Evolutionary conservation across 2,888 invertebrate genomes (phyloP).

Genomic region (Heliconius erato): DNA sequence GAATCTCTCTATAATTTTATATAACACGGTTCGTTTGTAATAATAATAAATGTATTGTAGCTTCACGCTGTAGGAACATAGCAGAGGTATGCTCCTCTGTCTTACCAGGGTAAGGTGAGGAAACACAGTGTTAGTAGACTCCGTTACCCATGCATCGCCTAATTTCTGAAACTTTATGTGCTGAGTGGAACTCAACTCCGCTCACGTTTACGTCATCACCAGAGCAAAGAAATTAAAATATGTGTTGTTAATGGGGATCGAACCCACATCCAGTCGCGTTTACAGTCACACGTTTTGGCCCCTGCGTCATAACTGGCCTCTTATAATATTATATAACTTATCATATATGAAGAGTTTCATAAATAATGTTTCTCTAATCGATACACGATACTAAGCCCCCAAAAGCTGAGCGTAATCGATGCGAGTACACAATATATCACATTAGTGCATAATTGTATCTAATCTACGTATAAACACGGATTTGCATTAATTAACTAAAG

Average conservation of each 20-base stretch:
- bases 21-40: neutral
- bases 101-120: no score
- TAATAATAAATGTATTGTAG: neutral
- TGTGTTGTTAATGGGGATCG: no score
- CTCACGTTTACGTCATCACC: neutral
- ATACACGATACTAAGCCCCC: conserved; percentile 8
- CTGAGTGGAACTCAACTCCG: neutral
- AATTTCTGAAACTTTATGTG: neutral
- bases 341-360: neutral
- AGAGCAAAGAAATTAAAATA: neutral
- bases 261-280: neutral
- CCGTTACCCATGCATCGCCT: no score
- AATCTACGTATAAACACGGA: neutral
- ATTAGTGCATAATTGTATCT: conserved; percentile 25
- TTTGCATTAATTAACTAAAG: neutral
- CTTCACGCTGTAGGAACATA: no score
- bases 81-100: no score
- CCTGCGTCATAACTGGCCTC: no score
- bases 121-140: no score
- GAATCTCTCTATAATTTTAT: neutral
- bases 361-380: neutral
- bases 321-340: neutral
- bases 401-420: neutral
- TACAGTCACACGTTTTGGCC: neutral
- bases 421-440: conserved; percentile 6